phyloP scores from a whole-genome alignment of 2,888 invertebrate species.

The Linnaemya vulpina region DNA sequence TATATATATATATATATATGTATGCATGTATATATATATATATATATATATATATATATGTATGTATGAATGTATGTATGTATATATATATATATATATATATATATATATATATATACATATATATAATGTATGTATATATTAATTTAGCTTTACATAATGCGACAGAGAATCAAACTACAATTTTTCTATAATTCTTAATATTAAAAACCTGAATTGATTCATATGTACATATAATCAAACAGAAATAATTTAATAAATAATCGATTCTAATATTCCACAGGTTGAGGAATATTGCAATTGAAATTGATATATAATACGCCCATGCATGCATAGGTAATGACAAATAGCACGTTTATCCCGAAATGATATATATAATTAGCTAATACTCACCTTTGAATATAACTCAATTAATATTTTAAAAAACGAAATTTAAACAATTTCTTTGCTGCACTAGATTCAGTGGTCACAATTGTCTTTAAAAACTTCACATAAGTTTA shows the following conservation, averaged over 20 bases:
- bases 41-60: no score
- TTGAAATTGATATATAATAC: slow-evolving; percentile 12
- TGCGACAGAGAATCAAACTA: no score
- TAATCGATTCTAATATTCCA: slow-evolving; percentile 35
- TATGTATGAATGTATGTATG: no score
- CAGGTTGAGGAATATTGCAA: slow-evolving; percentile 43
- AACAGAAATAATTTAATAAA: not conserved
- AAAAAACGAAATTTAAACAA: no score
- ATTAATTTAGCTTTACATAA: not conserved
- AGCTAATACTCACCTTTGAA: not conserved
- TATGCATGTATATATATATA: no score
- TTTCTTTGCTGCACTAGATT: not conserved
- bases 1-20: no score
- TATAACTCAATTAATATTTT: not conserved
- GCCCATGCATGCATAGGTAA: slow-evolving; percentile 46
- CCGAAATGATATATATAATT: not conserved
- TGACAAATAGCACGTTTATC: not conserved
- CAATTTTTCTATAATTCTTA: not conserved
- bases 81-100: no score
- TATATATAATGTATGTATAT: not conserved
- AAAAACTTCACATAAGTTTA: not conserved
- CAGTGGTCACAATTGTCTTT: not conserved
- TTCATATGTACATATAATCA: not conserved
- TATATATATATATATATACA: not conserved
- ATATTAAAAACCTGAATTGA: not conserved